Conservation (phyloP, 2,113 vertebrate genomes). For the Castor canadensis region DNA sequence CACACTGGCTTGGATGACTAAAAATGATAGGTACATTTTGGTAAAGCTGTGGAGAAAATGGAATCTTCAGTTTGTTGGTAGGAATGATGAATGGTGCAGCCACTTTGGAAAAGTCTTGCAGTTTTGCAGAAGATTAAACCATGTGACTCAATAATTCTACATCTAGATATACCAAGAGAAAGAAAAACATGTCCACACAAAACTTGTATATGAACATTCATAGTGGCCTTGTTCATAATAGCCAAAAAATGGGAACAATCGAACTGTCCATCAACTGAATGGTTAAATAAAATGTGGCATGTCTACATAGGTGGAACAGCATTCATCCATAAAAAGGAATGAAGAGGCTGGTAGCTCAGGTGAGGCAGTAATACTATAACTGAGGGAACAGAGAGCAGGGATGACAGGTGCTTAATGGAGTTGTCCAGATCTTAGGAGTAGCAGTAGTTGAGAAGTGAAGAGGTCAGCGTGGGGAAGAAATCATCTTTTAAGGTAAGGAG, state of each 20-base stretch:
- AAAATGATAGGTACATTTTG: not conserved
- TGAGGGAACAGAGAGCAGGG: not conserved
- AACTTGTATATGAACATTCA: not conserved
- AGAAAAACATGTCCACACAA: not conserved
- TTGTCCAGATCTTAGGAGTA: not conserved
- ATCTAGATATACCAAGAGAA: not conserved
- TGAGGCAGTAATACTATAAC: not conserved
- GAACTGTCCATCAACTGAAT: not conserved
- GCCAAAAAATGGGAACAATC: not conserved
- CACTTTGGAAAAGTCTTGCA: not conserved
- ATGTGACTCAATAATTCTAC: not conserved
- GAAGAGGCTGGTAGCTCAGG: not conserved
- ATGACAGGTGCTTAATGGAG: not conserved
- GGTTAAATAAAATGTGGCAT: not conserved
- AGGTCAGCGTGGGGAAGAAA: not conserved
- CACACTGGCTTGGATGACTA: not conserved
- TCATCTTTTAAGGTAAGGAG: not conserved
- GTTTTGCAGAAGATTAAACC: not conserved
- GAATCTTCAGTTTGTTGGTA: not conserved
- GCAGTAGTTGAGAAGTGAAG: not conserved
- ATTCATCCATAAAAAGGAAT: not conserved
- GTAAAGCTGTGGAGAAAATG: not conserved
- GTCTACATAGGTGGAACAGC: not conserved
- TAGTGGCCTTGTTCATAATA: not conserved
- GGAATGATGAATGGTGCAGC: not conserved